These are phyloP conservation scores for Tachyglossus aculeatus DNA, from an alignment of 2,797 vertebrate genomes.

Conservation along the genomic window DNA sequence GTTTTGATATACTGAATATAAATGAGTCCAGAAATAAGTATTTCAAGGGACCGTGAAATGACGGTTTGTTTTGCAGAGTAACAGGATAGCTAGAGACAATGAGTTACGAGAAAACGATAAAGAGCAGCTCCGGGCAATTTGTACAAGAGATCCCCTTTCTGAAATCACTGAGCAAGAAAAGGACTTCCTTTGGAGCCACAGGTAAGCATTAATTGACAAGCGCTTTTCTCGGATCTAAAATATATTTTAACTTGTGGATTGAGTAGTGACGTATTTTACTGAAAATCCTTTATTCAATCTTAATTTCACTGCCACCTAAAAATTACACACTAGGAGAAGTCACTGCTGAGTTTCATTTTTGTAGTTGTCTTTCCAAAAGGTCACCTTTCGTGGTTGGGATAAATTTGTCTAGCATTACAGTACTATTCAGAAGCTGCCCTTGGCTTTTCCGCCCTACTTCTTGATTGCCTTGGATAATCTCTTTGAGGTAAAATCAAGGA, in stretches of 20 bases:
- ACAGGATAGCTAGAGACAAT: constrained; percentile 91
- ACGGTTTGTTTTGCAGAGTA: constrained; percentile 81
- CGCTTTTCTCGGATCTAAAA: too few species aligned
- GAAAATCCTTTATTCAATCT: constrained; percentile 10
- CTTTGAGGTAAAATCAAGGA: too few species aligned
- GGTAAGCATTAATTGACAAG: constrained; percentile 70
- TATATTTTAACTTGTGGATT: accelerated
- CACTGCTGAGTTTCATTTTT: neutral
- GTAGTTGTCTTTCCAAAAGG: neutral
- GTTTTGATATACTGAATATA: constrained; percentile 12
- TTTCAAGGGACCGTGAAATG: neutral
- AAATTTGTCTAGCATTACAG: too few species aligned
- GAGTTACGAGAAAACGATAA: constrained; percentile 90
- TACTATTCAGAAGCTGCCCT: too few species aligned
- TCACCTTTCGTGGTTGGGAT: too few species aligned
- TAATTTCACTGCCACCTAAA: neutral
- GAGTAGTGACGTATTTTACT: neutral
- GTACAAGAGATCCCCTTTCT: constrained; percentile 93
- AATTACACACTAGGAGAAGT: neutral
- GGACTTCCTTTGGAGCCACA: constrained; percentile 96
- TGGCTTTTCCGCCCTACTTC: too few species aligned
- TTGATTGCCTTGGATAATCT: too few species aligned
- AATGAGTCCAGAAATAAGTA: neutral
- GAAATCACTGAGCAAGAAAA: constrained; percentile 99
- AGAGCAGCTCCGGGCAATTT: constrained; percentile 91